phyloP scores from a whole-genome alignment of 2,888 invertebrate species.

The Boloria euphrosyne region DNA sequence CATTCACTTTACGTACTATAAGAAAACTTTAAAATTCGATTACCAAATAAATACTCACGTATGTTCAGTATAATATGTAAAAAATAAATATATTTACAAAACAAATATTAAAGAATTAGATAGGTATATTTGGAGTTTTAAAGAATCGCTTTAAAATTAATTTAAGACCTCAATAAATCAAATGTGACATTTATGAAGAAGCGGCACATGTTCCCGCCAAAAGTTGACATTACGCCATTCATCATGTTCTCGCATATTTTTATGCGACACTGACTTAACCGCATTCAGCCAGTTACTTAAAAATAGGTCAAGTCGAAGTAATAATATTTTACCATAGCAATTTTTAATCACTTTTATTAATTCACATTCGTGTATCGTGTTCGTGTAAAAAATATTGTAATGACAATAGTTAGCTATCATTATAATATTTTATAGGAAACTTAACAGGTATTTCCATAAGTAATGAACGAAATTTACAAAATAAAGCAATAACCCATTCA shows the following conservation, averaged over 20 bases:
- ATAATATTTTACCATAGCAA: neutral
- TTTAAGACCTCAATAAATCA: slow-evolving; percentile 6
- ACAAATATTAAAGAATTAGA: too few relatives aligned
- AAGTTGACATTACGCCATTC: slow-evolving; percentile 24
- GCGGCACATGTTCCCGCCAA: slow-evolving; percentile 27
- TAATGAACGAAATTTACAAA: neutral
- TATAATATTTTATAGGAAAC: too few relatives aligned
- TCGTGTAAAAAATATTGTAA: too few relatives aligned
- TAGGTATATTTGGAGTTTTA: too few relatives aligned
- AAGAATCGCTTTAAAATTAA: neutral
- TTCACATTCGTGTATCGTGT: neutral
- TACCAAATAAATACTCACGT: too few relatives aligned
- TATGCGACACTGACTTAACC: slow-evolving; percentile 15
- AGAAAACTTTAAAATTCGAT: too few relatives aligned
- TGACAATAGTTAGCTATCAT: too few relatives aligned
- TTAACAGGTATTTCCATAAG: too few relatives aligned
- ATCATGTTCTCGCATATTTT: slow-evolving; percentile 18
- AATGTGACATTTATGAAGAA: slow-evolving; percentile 22
- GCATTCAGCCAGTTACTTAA: slow-evolving; percentile 10
- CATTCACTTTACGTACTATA: too few relatives aligned
- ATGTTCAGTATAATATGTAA: too few relatives aligned
- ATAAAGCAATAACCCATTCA: neutral
- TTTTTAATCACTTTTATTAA: neutral
- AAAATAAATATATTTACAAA: too few relatives aligned
- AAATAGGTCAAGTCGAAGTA: slow-evolving; percentile 15